Conservation (phyloP, 2,113 vertebrate genomes). For the Petrocephalus zakoni region DNA sequence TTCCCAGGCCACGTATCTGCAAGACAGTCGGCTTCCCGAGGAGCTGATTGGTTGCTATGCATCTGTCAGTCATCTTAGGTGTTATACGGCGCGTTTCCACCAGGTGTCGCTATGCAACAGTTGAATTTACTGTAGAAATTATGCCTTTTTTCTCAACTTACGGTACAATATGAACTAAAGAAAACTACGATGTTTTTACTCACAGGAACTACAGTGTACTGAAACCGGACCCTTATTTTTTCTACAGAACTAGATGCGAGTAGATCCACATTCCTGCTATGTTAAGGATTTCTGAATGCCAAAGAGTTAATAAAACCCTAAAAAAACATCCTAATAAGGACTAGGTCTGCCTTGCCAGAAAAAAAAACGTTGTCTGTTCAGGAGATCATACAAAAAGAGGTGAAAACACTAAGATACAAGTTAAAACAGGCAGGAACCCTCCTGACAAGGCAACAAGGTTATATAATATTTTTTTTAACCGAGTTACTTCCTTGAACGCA, state of each 20-base stretch:
- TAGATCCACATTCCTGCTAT: not conserved
- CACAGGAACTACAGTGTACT: not conserved
- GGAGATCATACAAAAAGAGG: not conserved
- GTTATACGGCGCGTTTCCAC: slow-evolving; percentile 13
- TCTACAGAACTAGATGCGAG: not conserved
- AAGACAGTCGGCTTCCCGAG: not conserved
- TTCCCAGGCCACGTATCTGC: not conserved
- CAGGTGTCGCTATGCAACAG: slow-evolving; percentile 35
- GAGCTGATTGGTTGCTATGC: not conserved
- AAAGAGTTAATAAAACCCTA: not conserved
- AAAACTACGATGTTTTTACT: not conserved
- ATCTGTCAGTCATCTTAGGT: not conserved
- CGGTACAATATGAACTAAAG: not conserved
- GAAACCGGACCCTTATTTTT: not conserved
- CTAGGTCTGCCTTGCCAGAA: not conserved
- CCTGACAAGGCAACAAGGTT: not conserved
- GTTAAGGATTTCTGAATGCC: not conserved
- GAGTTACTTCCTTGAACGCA: slow-evolving; percentile 14
- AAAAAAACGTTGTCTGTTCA: not conserved
- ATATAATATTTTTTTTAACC: slow-evolving; percentile 6
- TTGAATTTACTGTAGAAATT: slow-evolving; percentile 5
- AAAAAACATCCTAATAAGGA: not conserved
- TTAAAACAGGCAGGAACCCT: slow-evolving; percentile 14
- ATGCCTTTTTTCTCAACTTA: not conserved
- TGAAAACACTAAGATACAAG: slow-evolving; percentile 12